These are phyloP conservation scores for Chascanopsetta lugubris DNA, from an alignment of 2,113 vertebrate genomes.

Conservation along the genomic window DNA sequence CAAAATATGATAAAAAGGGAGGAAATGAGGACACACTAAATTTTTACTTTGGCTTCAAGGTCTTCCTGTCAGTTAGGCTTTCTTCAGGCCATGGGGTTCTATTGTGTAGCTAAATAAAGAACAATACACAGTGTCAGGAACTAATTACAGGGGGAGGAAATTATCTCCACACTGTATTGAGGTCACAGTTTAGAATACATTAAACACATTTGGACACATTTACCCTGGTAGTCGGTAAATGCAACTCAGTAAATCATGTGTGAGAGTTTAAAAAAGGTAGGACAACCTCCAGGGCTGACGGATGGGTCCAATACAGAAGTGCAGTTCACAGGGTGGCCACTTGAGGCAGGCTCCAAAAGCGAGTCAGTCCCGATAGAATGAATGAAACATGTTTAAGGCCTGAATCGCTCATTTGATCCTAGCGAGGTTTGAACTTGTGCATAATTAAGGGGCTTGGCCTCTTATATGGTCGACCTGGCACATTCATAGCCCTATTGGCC, in stretches of 20 bases:
- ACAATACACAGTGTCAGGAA: conserved; percentile 6
- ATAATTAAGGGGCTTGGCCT: too few species aligned
- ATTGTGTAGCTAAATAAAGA: conserved; percentile 15
- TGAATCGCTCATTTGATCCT: too few species aligned
- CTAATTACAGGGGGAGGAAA: conserved; percentile 29
- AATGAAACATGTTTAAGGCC: too few species aligned
- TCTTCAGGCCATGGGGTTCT: not conserved
- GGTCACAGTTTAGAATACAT: not conserved
- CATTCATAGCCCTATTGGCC: too few species aligned
- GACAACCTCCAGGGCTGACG: too few species aligned
- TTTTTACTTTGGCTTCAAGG: conserved; percentile 33
- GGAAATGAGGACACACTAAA: conserved; percentile 17
- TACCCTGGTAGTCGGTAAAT: not conserved
- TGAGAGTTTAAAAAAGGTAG: too few species aligned
- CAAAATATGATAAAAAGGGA: conserved; percentile 27
- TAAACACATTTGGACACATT: not conserved
- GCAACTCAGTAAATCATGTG: not conserved
- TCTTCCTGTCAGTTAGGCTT: not conserved
- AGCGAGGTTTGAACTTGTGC: too few species aligned
- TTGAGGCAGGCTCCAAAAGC: too few species aligned
- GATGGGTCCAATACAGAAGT: too few species aligned
- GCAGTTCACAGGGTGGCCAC: too few species aligned
- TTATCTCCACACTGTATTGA: conserved; percentile 13
- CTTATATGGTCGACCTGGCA: too few species aligned
- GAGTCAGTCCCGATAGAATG: too few species aligned